Evolutionary conservation across 2,797 vertebrate genomes (phyloP).

Genomic region (Picus viridis): DNA sequence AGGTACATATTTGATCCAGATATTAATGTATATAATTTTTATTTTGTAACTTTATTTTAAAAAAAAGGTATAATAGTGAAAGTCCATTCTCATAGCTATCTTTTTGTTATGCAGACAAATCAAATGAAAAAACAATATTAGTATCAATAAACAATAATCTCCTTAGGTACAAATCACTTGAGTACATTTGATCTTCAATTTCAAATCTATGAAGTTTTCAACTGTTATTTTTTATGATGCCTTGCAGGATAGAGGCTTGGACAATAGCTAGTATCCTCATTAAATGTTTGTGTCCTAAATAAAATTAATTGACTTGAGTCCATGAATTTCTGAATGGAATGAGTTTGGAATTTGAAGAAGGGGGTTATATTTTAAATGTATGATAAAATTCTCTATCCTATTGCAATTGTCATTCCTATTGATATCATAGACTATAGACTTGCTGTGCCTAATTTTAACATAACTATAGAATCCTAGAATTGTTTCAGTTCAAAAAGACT

Average conservation of each 20-base stretch:
- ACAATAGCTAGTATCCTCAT: not conserved
- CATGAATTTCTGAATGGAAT: not conserved
- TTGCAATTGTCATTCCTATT: not conserved
- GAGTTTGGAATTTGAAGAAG: not conserved
- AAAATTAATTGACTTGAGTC: not conserved
- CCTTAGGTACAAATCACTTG: not conserved
- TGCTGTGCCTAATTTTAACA: no score
- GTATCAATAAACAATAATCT: not conserved
- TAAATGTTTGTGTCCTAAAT: not conserved
- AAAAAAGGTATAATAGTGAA: not conserved
- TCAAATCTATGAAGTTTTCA: not conserved
- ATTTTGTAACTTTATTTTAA: not conserved
- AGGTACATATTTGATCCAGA: not conserved
- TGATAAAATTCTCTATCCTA: not conserved
- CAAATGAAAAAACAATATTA: not conserved
- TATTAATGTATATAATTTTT: not conserved
- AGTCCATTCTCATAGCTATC: not conserved
- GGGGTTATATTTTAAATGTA: not conserved
- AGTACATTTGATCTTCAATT: not conserved
- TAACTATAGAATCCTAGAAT: no score
- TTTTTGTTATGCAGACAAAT: not conserved
- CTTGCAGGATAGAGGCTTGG: not conserved
- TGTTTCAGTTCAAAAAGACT: no score
- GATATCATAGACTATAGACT: no score
- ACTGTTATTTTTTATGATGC: not conserved